A percentile compares a stretch with the other conserved stretches of the same genome.
Evolutionary conservation across 2,113 vertebrate species (phyloP).

Genomic region (Phylloscopus trochiloides): DNA sequence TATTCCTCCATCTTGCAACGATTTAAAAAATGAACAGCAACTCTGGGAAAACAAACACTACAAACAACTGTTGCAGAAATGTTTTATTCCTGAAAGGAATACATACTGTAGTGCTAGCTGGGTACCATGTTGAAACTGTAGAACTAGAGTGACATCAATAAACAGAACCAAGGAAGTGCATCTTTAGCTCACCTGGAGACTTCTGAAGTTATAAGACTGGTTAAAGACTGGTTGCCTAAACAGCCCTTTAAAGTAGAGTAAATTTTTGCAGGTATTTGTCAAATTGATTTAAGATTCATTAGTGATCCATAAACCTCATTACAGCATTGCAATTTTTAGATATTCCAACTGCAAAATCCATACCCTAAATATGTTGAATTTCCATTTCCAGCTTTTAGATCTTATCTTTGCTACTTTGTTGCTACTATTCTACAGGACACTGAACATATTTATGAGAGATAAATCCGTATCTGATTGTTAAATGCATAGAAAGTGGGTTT

Average conservation of each 20-base stretch:
- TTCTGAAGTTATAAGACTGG: background rate
- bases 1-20: background rate
- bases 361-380: background rate
- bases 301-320: background rate
- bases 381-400: background rate
- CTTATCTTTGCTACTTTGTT: background rate
- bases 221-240: background rate
- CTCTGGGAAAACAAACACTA: background rate
- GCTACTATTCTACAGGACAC: background rate
- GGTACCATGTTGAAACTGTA: background rate
- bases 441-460: fast-evolving
- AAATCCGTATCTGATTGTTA: background rate
- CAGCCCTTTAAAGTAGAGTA: background rate
- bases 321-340: background rate
- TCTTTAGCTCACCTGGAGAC: background rate
- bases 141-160: background rate
- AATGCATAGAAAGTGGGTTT: background rate
- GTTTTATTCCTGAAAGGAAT: background rate
- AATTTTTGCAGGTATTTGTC: background rate
- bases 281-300: background rate
- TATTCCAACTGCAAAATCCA: background rate
- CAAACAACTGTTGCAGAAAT: background rate
- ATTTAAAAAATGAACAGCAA: background rate
- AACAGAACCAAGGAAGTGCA: background rate
- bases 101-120: background rate